Evolutionary conservation across 2,113 vertebrate species (phyloP), one percentile per base, ranked within the genome.

Genomic region (Alligator sinensis): DNA sequence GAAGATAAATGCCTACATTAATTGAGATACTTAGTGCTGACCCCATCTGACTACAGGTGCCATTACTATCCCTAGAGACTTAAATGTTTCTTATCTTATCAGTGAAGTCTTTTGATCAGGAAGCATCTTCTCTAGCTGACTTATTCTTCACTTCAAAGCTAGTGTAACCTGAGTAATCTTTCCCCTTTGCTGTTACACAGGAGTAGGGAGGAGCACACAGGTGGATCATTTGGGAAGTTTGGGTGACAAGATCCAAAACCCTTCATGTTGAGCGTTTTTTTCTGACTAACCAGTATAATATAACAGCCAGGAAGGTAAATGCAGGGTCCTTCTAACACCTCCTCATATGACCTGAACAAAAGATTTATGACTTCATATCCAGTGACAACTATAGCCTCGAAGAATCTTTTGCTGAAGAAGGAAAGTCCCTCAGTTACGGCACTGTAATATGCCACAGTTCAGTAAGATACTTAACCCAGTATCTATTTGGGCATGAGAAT

Each of bases 71-170:
- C 84, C 88, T 94, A 64, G 89, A 95, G 93, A 95, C 79, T 80
- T 82, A 16, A 19, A 16, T 0, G 0, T 88, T 28, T 84, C 89
- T 87, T 97, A 12, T 87, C 92, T 98, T 96, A 96, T 96, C 90
- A 11, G 38, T 64, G 2, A 18, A 79, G 12, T 82, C 86, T 96
- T 97, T 96, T 97, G 93, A 96, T 97, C 94, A 88, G 54, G 95
- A 72, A 97, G 47, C 90, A 87, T 97, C 97, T 96, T 94, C 82
- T 54, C 82, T 54, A 25, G 3, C 58, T 90, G 90, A 34, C 79
- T 88, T 61, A 11, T 90, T 96, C 57, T 96, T 76, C 21, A 34
- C 94, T 95, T 96, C 91, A 92, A 90, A 92, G 60, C 75, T 77
- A 59, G 54, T 6, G 38, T 90, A 95, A 96, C 18, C 79, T 18